Evolutionary conservation across 2,113 vertebrate genomes (phyloP).

Genomic region (Neomonachus schauinslandi): DNA sequence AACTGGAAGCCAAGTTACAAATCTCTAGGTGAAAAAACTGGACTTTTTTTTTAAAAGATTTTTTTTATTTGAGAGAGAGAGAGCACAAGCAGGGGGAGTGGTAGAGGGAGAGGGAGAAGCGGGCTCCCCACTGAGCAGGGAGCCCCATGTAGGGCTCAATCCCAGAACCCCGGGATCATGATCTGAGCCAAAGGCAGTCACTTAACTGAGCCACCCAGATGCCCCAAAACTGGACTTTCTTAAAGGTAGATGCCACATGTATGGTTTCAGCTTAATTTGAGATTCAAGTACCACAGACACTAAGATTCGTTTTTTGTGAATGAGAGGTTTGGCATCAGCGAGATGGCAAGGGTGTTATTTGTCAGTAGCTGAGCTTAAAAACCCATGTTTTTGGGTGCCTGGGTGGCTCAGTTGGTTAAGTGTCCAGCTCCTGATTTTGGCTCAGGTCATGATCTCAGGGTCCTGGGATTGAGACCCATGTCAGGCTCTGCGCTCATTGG

Average conservation of each 20-base stretch:
- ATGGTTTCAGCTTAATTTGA: not conserved
- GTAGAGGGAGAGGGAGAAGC: not conserved
- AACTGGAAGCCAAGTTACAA: not conserved
- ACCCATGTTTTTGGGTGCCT: not conserved
- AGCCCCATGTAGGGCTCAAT: too few relatives aligned
- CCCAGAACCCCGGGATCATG: too few relatives aligned
- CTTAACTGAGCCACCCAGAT: too few relatives aligned
- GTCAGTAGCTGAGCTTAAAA: not conserved
- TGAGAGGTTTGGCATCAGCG: not conserved
- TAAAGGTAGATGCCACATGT: not conserved
- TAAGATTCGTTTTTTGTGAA: constrained; percentile 48
- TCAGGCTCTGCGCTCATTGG: not conserved
- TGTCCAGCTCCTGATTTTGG: not conserved
- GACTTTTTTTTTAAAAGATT: not conserved
- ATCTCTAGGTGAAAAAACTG: not conserved
- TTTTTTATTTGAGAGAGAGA: not conserved
- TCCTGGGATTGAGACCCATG: not conserved
- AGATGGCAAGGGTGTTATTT: not conserved
- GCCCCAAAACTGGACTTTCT: not conserved
- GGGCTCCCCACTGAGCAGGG: too few relatives aligned
- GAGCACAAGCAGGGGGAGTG: not conserved
- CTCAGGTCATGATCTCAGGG: not conserved
- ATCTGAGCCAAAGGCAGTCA: too few relatives aligned
- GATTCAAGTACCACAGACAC: not conserved
- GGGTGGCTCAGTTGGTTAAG: not conserved